Conservation (phyloP, 2,888 invertebrate genomes). For the Pandemis cinnamomeana region DNA sequence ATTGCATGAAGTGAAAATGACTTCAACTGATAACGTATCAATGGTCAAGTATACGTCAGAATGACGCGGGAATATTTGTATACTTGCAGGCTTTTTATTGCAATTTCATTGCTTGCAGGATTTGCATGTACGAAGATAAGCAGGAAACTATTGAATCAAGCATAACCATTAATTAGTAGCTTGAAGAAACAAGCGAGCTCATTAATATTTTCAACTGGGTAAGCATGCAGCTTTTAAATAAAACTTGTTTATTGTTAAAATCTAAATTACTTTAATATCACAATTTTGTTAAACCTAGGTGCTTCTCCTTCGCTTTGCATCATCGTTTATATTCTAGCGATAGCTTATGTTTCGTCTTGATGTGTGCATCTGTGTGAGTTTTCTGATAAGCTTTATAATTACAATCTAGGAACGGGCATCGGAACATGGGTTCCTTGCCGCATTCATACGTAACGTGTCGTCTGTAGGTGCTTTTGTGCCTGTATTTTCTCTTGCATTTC, state of each 20-base stretch:
- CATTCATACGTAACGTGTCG: constrained; percentile 89
- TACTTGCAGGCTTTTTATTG: neutral
- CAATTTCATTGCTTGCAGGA: too few species aligned
- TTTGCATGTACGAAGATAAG: neutral
- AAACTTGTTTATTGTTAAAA: constrained; percentile 22
- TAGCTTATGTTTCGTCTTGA: constrained; percentile 80
- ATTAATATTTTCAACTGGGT: neutral
- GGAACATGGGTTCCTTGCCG: constrained; percentile 85
- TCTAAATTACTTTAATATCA: constrained; percentile 70
- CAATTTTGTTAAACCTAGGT: constrained; percentile 57
- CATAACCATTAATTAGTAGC: neutral
- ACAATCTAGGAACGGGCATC: constrained; percentile 79
- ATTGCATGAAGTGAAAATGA: too few species aligned
- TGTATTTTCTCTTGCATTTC: constrained; percentile 89
- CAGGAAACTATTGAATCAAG: neutral
- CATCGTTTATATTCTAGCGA: constrained; percentile 85
- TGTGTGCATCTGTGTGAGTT: constrained; percentile 80
- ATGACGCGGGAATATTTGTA: neutral
- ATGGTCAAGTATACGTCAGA: neutral
- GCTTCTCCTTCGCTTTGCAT: constrained; percentile 49
- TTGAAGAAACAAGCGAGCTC: neutral
- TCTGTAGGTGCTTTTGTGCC: constrained; percentile 89
- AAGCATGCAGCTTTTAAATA: constrained; percentile 17
- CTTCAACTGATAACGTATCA: neutral
- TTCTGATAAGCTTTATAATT: constrained; percentile 81